Evolutionary conservation across 2,113 vertebrate genomes (phyloP), one percentile per base, ranked within the genome.

Genomic region (Microtus ochrogaster): DNA sequence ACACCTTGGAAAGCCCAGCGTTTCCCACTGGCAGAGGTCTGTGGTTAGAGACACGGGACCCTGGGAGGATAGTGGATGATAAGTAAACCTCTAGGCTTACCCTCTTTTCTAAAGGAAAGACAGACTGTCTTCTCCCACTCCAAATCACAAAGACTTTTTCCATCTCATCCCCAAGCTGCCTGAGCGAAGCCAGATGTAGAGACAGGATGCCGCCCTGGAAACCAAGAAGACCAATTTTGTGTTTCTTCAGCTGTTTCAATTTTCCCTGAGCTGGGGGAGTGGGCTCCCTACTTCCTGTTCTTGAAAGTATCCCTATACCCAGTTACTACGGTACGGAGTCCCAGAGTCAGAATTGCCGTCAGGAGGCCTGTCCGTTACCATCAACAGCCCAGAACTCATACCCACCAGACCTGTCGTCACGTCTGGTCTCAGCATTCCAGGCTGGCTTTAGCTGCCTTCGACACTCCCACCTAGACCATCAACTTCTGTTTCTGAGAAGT

Each of bases 401-500:
- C 81, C 81, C 14, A 3, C 39, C 44, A 68, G 22, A 55, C 36
- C 36, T 55, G 47, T 55, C 86, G 24, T 13, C 68, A 58, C 3
- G 52, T 36, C 58, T 41, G 21, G 13, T 63, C 41, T 65, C 36
- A 10, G 41, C 39, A 16, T 81, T 11, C 87, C 91, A 16, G 55
- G 66, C 36, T 87, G 24, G 77, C 1, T 21, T 3, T 7, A 81
- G n/a, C 91, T 41, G 28, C 94, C 77, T 68, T 3, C 21, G 33
- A 70, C 58, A 61, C 76, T 61, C 73, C 83, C 26, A 5, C 26
- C 79, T 82, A 76, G n/a, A 5, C 90, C 33, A 65, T 66, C 12
- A 1, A 7, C 26, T 74, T 92, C 93, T 44, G 49, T 81, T 94
- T 96, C 89, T 68, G 72, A 95, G 92, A 73, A 94, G 82, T 94